Evolutionary conservation across 2,113 vertebrate genomes (phyloP), one percentile per base, ranked within the genome.

Genomic region (Anser brachyrhynchus): DNA sequence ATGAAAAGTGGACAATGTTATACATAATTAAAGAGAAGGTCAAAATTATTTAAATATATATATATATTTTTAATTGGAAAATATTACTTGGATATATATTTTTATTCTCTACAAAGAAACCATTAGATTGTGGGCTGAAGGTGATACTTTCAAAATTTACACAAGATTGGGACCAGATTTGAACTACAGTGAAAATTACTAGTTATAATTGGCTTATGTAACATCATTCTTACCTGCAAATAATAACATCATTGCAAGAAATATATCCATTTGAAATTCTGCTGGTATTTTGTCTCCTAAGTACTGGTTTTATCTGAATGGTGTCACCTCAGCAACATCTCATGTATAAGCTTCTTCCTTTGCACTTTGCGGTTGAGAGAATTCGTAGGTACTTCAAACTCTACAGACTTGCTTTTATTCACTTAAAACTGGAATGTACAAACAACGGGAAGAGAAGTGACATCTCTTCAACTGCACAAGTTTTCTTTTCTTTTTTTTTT

Each of bases 301-400:
- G 26, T 90, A 55, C 55, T 58, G 14, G 12, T 71, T 86, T 91
- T 80, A 86, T 74, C 31, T 65, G 23, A 46, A 43, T 74, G 14
- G 55, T 90, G 35, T 75, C 80, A 81, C 35, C 69, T 93, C 46
- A 92, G 80, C 19, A 90, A 43, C 46, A 59, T 22, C 26, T 72
- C 26, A 52, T 29, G 9, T 29, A 28, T 35, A 10, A 74, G 22
- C 10, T 84, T 67, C 69, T 74, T 88, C 73, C 28, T 93, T 78
- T 87, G 46, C 84, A 70, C 23, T 93, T 78, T 84, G 46, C 84
- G 66, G 52, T 6, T 89, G 61, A 74, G 73, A 93, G 57, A 84
- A 84, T 67, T 90, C 61, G 73, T 90, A 46, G 57, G 61, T 71
- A 93, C 79, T 89, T 93, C 80, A 90, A 92, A 87, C 79, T 77